Evolutionary conservation across 2,113 vertebrate species (phyloP).

Genomic region (Pimephales promelas): DNA sequence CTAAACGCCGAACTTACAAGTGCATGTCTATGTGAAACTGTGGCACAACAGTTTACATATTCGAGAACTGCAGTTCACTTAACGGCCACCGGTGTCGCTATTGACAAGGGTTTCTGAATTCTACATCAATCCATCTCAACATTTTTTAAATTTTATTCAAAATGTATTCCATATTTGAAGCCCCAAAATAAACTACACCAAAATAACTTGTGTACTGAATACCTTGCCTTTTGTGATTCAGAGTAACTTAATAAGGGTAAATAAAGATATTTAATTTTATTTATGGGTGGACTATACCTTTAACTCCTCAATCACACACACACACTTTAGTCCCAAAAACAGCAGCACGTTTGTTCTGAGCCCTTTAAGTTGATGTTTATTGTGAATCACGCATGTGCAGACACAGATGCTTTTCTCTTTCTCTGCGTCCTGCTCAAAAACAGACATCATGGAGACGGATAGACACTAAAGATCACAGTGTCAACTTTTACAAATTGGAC

Average conservation of each 20-base stretch:
- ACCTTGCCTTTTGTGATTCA: not conserved
- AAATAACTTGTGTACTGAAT: too few species aligned
- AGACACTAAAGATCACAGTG: constrained; percentile 50
- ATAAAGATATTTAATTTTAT: not conserved
- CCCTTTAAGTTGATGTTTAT: constrained; percentile 83
- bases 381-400: constrained; percentile 76
- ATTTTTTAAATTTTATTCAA: too few species aligned
- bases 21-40: too few species aligned
- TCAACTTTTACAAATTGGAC: constrained; percentile 46
- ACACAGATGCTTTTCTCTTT: constrained; percentile 69
- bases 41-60: too few species aligned
- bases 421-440: constrained; percentile 21
- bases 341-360: constrained; percentile 77
- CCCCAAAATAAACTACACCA: too few species aligned
- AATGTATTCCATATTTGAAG: too few species aligned
- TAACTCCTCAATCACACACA: not conserved
- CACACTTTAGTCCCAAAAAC: constrained; percentile 54
- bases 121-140: too few species aligned
- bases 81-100: too few species aligned
- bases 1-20: too few species aligned
- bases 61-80: too few species aligned
- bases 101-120: too few species aligned
- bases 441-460: constrained; percentile 45
- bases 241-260: not conserved
- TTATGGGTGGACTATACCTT: not conserved